These are phyloP conservation scores for Dromococcyx pavoninus DNA, from an alignment of 2,797 vertebrate species.

Conservation along the genomic window DNA sequence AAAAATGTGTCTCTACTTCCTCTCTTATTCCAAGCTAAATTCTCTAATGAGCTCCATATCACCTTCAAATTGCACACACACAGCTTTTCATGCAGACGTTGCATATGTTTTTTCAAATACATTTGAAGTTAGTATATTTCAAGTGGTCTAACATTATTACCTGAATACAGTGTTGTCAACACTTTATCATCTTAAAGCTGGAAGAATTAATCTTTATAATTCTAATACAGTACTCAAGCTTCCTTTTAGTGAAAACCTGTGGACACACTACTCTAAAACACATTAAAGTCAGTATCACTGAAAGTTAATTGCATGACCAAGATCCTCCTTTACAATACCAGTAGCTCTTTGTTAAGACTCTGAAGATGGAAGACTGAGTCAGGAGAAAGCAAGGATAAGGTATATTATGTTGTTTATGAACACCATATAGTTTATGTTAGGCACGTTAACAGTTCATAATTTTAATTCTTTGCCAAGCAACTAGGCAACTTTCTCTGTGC, in stretches of 20 bases:
- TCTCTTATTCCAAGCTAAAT: background rate
- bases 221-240: background rate
- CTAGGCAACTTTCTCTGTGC: background rate
- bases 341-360: background rate
- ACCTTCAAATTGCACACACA: background rate
- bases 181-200: background rate
- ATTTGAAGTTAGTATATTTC: background rate
- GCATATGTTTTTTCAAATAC: background rate
- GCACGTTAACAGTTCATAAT: background rate
- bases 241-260: background rate
- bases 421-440: background rate
- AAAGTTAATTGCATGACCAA: background rate
- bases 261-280: background rate
- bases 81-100: background rate
- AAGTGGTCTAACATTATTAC: background rate
- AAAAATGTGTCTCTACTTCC: background rate
- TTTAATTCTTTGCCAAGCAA: background rate
- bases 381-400: background rate
- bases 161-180: background rate
- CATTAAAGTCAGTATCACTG: background rate
- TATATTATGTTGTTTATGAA: background rate
- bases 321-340: background rate
- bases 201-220: background rate
- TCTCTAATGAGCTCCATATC: background rate
- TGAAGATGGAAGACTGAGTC: background rate